Evolutionary conservation across 2,113 vertebrate species (phyloP).

Genomic region (Elephantulus edwardii): DNA sequence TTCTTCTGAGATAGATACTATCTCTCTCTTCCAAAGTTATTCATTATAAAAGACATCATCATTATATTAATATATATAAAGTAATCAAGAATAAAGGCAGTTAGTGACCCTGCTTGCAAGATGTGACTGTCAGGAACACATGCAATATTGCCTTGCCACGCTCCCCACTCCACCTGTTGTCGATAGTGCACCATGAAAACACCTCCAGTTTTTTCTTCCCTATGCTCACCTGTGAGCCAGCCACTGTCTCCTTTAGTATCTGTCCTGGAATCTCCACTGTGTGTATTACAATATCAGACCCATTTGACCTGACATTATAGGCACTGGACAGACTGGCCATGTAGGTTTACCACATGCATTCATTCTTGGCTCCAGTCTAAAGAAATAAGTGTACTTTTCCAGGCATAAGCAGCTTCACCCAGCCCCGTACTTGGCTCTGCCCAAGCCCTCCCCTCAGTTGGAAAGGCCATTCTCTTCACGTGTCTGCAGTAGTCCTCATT

Average conservation of each 20-base stretch:
- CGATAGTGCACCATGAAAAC: background rate
- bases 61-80: background rate
- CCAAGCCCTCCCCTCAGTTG: background rate
- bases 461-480: background rate
- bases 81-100: background rate
- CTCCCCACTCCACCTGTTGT: background rate
- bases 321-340: background rate
- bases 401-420: background rate
- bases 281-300: background rate
- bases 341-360: background rate
- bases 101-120: background rate
- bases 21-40: background rate
- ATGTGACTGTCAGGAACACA: background rate
- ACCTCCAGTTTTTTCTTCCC: background rate
- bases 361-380: background rate
- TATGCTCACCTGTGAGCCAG: background rate
- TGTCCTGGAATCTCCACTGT: background rate
- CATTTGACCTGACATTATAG: background rate
- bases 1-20: background rate
- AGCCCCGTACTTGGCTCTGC: background rate
- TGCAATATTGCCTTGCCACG: accelerated
- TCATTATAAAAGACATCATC: background rate
- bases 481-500: background rate
- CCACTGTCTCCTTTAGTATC: background rate
- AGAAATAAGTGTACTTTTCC: background rate